phyloP scores from a whole-genome alignment of 1,140 invertebrate species.

The Brachionus asplanchnoidis region DNA sequence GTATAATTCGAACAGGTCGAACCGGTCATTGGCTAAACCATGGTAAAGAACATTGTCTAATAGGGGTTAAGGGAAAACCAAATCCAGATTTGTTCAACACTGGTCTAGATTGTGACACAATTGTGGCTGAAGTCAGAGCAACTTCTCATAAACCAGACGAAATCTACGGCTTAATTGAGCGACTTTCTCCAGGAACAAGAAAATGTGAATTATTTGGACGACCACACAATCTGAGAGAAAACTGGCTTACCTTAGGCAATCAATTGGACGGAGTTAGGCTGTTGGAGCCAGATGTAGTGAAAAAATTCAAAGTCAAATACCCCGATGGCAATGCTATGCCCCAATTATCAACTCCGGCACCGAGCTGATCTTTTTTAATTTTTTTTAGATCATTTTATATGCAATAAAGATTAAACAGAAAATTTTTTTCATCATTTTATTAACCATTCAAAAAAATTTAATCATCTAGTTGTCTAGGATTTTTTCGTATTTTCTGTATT shows the following conservation, averaged over 20 bases:
- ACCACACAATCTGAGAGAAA: constrained; percentile 94
- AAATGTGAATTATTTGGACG: constrained; percentile 96
- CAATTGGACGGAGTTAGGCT: constrained; percentile 88
- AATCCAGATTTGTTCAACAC: constrained; percentile 72
- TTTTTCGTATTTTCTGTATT: not conserved
- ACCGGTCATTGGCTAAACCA: constrained; percentile 98
- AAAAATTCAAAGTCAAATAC: constrained; percentile 80
- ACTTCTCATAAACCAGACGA: constrained; percentile 97
- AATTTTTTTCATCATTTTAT: not conserved
- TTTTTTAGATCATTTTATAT: not conserved
- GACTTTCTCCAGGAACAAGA: constrained; percentile 71
- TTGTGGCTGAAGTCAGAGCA: constrained; percentile 91
- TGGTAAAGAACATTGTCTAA: constrained; percentile 94
- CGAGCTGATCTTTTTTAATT: not conserved
- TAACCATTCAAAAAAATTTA: not conserved
- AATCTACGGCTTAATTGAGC: constrained; percentile 76
- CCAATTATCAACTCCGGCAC: not conserved
- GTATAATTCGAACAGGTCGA: constrained; percentile 89
- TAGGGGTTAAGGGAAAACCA: constrained; percentile 76
- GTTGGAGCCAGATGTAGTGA: constrained; percentile 83
- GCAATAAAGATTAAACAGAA: not conserved
- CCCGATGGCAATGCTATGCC: constrained; percentile 65
- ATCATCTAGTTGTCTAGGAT: not conserved
- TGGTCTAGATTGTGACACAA: constrained; percentile 92
- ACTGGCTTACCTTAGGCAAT: constrained; percentile 94